phyloP scores from a whole-genome alignment of 2,888 invertebrate species.

The Cryptus armator region DNA sequence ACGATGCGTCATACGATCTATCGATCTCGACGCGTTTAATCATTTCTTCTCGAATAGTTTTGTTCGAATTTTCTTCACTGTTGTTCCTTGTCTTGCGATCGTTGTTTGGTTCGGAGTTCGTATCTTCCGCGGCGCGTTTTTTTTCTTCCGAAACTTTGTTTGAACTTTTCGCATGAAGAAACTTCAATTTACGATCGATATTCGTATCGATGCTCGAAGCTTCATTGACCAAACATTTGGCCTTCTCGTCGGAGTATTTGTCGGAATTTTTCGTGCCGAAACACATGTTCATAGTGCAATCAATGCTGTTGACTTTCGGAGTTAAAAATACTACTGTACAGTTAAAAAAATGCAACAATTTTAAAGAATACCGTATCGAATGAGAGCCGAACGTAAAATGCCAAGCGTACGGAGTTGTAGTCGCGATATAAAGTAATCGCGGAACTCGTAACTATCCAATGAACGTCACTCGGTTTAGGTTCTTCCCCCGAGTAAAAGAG shows the following conservation, averaged over 20 bases:
- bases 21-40: not conserved
- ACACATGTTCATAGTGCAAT: not conserved
- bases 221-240: not conserved
- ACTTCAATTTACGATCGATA: not conserved
- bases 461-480: constrained; percentile 19
- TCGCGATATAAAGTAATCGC: constrained; percentile 49
- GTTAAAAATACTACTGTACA: not conserved
- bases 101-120: not conserved
- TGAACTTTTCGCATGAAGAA: not conserved
- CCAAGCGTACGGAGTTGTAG: not conserved
- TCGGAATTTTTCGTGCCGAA: not conserved
- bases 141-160: not conserved
- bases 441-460: constrained; percentile 35
- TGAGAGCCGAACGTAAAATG: constrained; percentile 1
- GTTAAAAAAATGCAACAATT: not conserved
- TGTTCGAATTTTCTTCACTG: not conserved
- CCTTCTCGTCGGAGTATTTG: not conserved
- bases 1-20: not conserved
- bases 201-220: not conserved
- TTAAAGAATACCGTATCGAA: not conserved
- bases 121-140: not conserved
- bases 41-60: not conserved
- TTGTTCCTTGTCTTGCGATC: not conserved
- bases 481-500: constrained; percentile 52
- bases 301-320: not conserved